Percentiles rank a stretch among this genome's conserved stretches.
Evolutionary conservation across 2,113 vertebrate genomes (phyloP).

Genomic region (Patagioenas fasciata): DNA sequence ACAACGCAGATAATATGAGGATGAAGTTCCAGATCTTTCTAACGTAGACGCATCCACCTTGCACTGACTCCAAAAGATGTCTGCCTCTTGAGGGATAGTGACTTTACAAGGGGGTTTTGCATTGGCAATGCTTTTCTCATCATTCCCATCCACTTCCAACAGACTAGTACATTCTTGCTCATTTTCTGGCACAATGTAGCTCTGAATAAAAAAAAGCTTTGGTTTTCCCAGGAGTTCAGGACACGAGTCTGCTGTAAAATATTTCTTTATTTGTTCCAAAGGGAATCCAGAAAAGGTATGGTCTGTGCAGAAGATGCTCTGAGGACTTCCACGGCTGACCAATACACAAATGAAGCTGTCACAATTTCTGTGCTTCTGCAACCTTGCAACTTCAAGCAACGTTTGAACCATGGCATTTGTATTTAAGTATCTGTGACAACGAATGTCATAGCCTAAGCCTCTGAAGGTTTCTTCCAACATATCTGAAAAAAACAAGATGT

Average conservation of each 20-base stretch:
- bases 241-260: conserved; percentile 80
- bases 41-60: conserved; percentile 74
- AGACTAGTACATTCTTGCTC: conserved; percentile 10
- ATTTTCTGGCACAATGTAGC: conserved; percentile 70
- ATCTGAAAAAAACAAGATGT: conserved; percentile 67
- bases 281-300: conserved; percentile 49
- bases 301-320: conserved; percentile 80
- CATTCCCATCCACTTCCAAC: conserved; percentile 78
- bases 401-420: background rate
- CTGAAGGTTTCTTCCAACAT: conserved; percentile 78
- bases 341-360: conserved; percentile 86
- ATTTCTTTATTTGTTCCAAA: conserved; percentile 73
- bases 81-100: conserved; percentile 80
- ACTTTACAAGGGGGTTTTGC: background rate
- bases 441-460: conserved; percentile 77
- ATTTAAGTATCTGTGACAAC: conserved; percentile 54
- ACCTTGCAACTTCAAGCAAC: conserved; percentile 54
- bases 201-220: conserved; percentile 94
- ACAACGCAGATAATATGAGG: conserved; percentile 80
- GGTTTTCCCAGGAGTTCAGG: conserved; percentile 86
- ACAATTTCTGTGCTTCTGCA: conserved; percentile 55
- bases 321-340: conserved; percentile 80
- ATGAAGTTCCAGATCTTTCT: conserved; percentile 24
- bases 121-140: background rate
- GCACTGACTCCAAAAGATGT: conserved; percentile 92